Conservation (phyloP, 2,113 vertebrate species). For the Danionella cerebrum region DNA sequence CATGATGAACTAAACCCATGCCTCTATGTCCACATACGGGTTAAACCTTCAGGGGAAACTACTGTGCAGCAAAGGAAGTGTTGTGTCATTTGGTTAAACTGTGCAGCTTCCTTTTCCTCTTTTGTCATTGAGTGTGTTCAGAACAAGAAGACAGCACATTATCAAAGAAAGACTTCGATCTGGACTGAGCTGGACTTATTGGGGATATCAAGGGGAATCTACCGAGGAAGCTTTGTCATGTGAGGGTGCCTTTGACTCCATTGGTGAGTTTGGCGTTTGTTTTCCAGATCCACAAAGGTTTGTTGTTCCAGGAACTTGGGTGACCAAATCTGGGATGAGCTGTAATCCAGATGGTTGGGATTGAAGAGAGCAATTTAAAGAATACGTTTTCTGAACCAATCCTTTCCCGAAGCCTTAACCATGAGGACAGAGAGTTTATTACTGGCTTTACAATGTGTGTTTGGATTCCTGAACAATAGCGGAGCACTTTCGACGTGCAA, state of each 20-base stretch:
- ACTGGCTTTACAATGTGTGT: constrained; percentile 48
- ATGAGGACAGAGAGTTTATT: constrained; percentile 36
- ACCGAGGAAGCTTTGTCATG: not conserved
- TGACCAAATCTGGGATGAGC: constrained; percentile 16
- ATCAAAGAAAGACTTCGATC: no score
- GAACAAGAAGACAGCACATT: constrained; percentile 7
- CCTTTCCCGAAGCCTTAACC: not conserved
- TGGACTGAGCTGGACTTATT: no score
- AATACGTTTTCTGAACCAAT: not conserved
- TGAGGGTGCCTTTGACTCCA: constrained; percentile 4
- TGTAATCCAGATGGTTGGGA: constrained; percentile 20
- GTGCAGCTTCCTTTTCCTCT: constrained; percentile 41
- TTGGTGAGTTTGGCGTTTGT: not conserved
- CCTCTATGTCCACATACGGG: not conserved
- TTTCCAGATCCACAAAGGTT: not conserved
- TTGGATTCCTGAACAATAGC: constrained; percentile 44
- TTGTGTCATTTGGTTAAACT: constrained; percentile 34
- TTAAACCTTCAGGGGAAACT: constrained; percentile 31
- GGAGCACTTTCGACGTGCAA: constrained; percentile 68
- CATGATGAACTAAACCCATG: not conserved
- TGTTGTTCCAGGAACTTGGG: constrained; percentile 12
- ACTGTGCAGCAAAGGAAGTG: constrained; percentile 32
- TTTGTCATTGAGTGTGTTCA: constrained; percentile 22
- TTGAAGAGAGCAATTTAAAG: not conserved
- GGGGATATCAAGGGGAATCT: not conserved